Percentiles rank a stretch among this genome's conserved stretches.
These are phyloP conservation scores for Corythoichthys haematopterus DNA, from an alignment of 2,113 vertebrate species.

Conservation along the genomic window DNA sequence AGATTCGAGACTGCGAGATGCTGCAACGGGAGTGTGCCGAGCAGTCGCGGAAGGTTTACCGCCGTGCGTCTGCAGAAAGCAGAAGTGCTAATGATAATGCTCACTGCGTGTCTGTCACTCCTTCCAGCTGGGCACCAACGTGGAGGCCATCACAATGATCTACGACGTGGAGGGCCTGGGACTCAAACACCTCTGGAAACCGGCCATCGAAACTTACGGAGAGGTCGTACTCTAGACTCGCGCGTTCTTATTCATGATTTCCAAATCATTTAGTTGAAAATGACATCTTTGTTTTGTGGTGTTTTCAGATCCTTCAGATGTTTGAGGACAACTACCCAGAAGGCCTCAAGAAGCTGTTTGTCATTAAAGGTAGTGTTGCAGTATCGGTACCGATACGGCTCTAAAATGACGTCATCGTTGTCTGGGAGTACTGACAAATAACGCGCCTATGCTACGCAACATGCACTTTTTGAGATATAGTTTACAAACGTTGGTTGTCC, in stretches of 20 bases:
- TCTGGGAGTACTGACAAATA: no score
- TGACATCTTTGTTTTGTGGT: background rate
- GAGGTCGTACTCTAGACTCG: constrained; percentile 71
- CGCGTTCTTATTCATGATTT: no score
- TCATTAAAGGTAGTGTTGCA: constrained; percentile 81
- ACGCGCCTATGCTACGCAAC: no score
- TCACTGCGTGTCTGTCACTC: background rate
- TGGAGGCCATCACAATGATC: constrained; percentile 87
- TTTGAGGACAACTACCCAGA: constrained; percentile 96
- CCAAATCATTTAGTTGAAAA: no score
- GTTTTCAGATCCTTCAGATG: constrained; percentile 84
- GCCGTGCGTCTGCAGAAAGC: background rate
- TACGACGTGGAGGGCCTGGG: constrained; percentile 92
- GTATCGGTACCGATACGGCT: no score
- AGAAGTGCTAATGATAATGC: background rate
- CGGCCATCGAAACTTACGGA: constrained; percentile 83
- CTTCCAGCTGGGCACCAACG: constrained; percentile 80
- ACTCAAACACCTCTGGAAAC: constrained; percentile 94
- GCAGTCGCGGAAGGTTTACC: constrained; percentile 77
- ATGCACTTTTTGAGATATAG: no score
- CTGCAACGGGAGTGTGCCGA: constrained; percentile 72
- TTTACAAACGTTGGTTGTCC: no score
- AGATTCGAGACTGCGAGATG: constrained; percentile 89
- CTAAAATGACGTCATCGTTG: no score
- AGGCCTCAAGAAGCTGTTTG: constrained; percentile 83